Evolutionary conservation across 2,888 invertebrate species (phyloP).

Genomic region (Spilosoma lubricipeda): DNA sequence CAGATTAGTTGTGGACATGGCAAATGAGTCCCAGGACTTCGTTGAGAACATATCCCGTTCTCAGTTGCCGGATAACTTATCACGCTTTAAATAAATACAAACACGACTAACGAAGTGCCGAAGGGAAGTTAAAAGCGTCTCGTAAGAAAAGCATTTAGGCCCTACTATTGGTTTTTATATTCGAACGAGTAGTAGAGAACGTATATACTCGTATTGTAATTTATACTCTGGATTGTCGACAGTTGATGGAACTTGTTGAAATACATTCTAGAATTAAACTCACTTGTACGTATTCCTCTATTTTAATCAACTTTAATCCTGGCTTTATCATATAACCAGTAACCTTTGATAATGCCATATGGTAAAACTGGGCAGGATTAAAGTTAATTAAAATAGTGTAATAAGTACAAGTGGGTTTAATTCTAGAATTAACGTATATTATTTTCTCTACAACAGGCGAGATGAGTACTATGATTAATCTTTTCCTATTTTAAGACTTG

Average conservation of each 20-base stretch:
- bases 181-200: slow-evolving; percentile 2
- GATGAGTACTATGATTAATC: not conserved
- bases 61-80: slow-evolving; percentile 79
- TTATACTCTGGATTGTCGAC: too few relatives aligned
- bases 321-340: too few relatives aligned
- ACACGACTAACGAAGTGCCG: slow-evolving; percentile 82
- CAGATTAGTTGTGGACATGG: slow-evolving; percentile 62
- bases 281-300: too few relatives aligned
- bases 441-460: not conserved
- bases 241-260: too few relatives aligned
- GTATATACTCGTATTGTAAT: too few relatives aligned
- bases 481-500: not conserved
- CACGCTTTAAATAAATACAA: slow-evolving; percentile 83
- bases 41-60: slow-evolving; percentile 73
- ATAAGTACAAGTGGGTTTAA: too few relatives aligned
- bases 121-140: slow-evolving; percentile 82
- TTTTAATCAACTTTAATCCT: too few relatives aligned
- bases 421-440: too few relatives aligned
- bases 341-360: too few relatives aligned
- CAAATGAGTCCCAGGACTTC: slow-evolving; percentile 64
- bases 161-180: slow-evolving; percentile 54
- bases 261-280: too few relatives aligned
- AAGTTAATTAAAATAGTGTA: too few relatives aligned
- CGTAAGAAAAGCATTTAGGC: slow-evolving; percentile 62
- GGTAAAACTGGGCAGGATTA: too few relatives aligned